phyloP scores from a whole-genome alignment of 1,140 invertebrate species.

The Drosophila sturtevanti region DNA sequence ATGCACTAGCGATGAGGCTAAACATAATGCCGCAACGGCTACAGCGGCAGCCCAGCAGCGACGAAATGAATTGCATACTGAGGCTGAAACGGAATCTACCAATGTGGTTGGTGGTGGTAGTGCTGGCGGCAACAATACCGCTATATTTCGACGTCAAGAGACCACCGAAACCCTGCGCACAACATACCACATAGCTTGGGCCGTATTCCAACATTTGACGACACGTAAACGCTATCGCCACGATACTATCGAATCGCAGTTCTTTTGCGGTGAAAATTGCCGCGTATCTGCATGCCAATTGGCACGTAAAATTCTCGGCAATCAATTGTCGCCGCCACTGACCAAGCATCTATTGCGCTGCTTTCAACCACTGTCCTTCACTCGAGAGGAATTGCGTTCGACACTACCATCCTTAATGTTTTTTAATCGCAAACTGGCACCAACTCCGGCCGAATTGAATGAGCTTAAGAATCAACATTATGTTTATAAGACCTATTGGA shows the following conservation, averaged over 20 bases:
- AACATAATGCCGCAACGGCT: conserved; percentile 55
- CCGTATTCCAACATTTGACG: conserved; percentile 72
- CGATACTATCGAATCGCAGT: conserved; percentile 67
- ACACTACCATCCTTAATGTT: conserved; percentile 77
- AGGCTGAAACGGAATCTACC: conserved; percentile 17
- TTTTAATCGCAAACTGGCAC: conserved; percentile 77
- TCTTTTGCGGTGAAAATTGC: conserved; percentile 74
- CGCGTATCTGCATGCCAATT: conserved; percentile 70
- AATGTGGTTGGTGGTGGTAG: conserved; percentile 19
- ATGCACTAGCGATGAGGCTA: conserved; percentile 73
- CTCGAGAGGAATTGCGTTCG: conserved; percentile 70
- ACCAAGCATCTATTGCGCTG: conserved; percentile 72
- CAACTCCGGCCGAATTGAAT: conserved; percentile 69
- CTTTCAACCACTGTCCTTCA: conserved; percentile 76
- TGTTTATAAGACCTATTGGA: conserved; percentile 82
- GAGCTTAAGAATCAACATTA: conserved; percentile 75
- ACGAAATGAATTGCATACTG: conserved; percentile 35
- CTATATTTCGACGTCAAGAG: conserved; percentile 51
- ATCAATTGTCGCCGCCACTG: conserved; percentile 70
- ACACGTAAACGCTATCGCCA: conserved; percentile 73
- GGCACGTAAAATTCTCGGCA: conserved; percentile 75
- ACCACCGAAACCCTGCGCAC: conserved; percentile 55
- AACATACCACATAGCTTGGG: conserved; percentile 81
- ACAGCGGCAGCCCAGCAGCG: conserved; percentile 49
- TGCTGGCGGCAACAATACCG: background rate